phyloP scores from a whole-genome alignment of 1,140 invertebrate genomes.

The Diorhabda sublineata region DNA sequence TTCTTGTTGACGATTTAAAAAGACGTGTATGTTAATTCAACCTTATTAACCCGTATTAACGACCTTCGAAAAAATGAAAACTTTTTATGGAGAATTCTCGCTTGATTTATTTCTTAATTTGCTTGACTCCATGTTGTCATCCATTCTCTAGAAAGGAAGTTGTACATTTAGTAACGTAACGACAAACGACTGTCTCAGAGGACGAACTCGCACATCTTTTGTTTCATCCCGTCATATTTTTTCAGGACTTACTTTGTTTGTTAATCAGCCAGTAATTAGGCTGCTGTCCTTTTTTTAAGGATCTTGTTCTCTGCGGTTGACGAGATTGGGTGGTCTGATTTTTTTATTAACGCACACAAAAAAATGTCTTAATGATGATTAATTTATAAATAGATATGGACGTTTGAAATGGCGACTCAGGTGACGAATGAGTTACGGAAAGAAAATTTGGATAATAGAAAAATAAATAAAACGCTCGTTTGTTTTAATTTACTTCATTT shows the following conservation, averaged over 20 bases:
- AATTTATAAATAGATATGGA: not conserved
- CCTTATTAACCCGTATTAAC: too few species aligned
- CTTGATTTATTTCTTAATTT: not conserved
- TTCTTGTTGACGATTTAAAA: too few species aligned
- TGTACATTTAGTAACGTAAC: not conserved
- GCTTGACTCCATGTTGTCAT: not conserved
- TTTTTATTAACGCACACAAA: not conserved
- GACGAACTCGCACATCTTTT: not conserved
- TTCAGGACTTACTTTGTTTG: slow-evolving; percentile 2
- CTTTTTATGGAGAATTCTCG: too few species aligned
- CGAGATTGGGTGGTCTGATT: not conserved
- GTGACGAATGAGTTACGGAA: not conserved
- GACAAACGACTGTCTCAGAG: not conserved
- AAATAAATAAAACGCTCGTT: too few species aligned
- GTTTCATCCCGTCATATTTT: not conserved
- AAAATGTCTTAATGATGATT: not conserved
- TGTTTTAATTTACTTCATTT: too few species aligned
- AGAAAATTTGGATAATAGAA: too few species aligned
- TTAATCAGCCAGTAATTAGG: not conserved
- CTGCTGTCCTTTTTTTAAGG: not conserved
- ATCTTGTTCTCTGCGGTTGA: not conserved
- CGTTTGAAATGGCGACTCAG: not conserved
- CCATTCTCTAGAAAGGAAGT: not conserved
- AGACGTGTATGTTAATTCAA: too few species aligned
- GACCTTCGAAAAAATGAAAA: too few species aligned